Percentiles rank a stretch among this genome's conserved stretches.
Evolutionary conservation across 2,797 vertebrate species (phyloP).

Genomic region (Chiloscyllium punctatum): DNA sequence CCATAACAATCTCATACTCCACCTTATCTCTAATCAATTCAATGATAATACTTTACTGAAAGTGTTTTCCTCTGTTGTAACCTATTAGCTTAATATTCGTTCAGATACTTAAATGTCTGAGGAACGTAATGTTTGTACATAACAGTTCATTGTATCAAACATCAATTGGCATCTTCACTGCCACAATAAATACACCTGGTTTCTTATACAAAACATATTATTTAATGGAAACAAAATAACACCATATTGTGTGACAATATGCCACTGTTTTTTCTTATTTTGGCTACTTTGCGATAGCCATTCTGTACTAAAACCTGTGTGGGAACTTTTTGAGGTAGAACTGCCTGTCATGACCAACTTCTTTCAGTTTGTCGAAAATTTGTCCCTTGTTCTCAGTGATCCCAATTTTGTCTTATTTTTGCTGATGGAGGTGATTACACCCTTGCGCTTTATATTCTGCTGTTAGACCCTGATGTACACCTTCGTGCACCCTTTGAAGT

Average conservation of each 20-base stretch:
- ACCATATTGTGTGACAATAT: neutral
- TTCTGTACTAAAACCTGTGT: neutral
- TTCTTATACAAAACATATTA: no score
- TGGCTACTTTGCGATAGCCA: neutral
- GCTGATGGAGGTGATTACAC: neutral
- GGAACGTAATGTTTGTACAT: no score
- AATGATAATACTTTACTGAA: no score
- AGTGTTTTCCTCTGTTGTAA: no score
- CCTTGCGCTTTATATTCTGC: neutral
- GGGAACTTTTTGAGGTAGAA: neutral
- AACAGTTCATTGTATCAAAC: no score
- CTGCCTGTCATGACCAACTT: neutral
- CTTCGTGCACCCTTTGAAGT: neutral
- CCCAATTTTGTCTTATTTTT: neutral
- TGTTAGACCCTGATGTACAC: neutral
- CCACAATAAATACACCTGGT: no score
- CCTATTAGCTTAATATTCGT: no score
- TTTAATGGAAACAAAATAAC: no score
- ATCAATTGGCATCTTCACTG: no score
- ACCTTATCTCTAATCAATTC: no score
- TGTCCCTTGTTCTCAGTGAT: neutral
- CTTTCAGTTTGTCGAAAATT: neutral
- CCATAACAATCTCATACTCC: no score
- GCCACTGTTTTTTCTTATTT: neutral
- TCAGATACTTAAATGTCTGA: no score